Evolutionary conservation across 2,888 invertebrate genomes (phyloP).

Genomic region (Amphipoea lucens): DNA sequence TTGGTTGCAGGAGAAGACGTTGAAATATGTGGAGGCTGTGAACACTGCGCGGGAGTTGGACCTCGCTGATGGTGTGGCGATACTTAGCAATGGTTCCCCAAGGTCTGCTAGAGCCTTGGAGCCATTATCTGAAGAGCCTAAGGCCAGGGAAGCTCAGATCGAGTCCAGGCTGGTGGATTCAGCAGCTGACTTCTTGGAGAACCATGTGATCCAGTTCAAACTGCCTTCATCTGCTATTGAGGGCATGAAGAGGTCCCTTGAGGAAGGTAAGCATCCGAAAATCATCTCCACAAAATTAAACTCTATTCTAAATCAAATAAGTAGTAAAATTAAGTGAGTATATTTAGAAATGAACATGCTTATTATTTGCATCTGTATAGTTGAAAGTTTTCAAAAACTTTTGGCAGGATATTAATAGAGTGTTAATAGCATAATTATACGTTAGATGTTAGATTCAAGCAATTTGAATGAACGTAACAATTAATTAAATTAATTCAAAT

Average conservation of each 20-base stretch:
- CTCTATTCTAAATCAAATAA: constrained; percentile 7
- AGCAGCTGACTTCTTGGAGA: constrained; percentile 94
- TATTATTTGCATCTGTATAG: neutral
- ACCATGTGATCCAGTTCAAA: constrained; percentile 95
- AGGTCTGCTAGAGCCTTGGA: constrained; percentile 91
- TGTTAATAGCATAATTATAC: constrained; percentile 44
- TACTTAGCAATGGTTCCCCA: constrained; percentile 87
- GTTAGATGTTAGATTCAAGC: constrained; percentile 24
- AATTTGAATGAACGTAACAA: constrained; percentile 27
- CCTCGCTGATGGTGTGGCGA: constrained; percentile 91
- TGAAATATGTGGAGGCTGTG: constrained; percentile 92
- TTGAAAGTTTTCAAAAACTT: neutral
- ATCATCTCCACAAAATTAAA: neutral
- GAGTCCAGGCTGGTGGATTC: constrained; percentile 94
- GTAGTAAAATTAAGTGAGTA: constrained; percentile 32
- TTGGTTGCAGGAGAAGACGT: constrained; percentile 92
- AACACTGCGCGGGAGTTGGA: constrained; percentile 90
- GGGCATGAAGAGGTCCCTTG: constrained; percentile 94
- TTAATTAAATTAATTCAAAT: constrained; percentile 18
- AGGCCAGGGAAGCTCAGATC: constrained; percentile 93
- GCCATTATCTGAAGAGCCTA: constrained; percentile 93
- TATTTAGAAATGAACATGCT: neutral
- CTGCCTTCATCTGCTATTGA: constrained; percentile 93
- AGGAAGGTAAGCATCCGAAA: constrained; percentile 92
- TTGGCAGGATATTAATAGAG: neutral